Conservation (phyloP, 2,888 invertebrate genomes). For the Agonopterix arenella region DNA sequence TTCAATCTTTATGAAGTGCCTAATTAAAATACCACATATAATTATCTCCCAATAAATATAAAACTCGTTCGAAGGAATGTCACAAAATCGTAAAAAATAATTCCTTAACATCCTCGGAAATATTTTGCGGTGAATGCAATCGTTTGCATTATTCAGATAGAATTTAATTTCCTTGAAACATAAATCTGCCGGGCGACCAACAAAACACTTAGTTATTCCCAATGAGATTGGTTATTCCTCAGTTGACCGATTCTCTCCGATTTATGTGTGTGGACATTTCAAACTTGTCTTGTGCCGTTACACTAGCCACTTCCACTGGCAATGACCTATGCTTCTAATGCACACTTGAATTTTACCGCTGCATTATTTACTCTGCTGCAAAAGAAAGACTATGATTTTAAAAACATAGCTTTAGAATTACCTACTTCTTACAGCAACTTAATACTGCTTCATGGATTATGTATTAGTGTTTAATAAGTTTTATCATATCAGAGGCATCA, state of each 20-base stretch:
- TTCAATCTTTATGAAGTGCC: not conserved
- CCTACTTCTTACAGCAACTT: too few relatives aligned
- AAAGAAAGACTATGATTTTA: too few relatives aligned
- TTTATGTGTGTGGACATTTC: slow-evolving; percentile 44
- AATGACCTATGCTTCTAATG: slow-evolving; percentile 43
- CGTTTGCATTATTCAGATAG: not conserved
- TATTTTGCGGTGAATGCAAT: not conserved
- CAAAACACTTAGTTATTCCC: too few relatives aligned
- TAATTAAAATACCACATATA: not conserved
- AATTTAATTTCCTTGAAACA: not conserved
- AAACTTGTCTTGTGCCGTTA: slow-evolving; percentile 50
- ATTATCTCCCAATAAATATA: not conserved
- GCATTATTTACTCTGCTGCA: not conserved
- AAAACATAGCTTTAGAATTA: too few relatives aligned
- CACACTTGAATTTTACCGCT: not conserved
- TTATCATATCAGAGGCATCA: too few relatives aligned
- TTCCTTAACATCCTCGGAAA: not conserved
- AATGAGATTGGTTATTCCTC: too few relatives aligned
- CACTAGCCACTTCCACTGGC: slow-evolving; percentile 54
- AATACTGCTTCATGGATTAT: too few relatives aligned
- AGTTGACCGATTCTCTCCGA: not conserved
- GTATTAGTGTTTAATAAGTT: too few relatives aligned
- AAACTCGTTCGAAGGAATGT: not conserved
- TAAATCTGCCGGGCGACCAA: too few relatives aligned
- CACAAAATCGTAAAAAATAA: not conserved